Percentiles rank a stretch among this genome's conserved stretches.
These are phyloP conservation scores for Apis cerana DNA, from an alignment of 1,140 invertebrate species.

Conservation along the genomic window DNA sequence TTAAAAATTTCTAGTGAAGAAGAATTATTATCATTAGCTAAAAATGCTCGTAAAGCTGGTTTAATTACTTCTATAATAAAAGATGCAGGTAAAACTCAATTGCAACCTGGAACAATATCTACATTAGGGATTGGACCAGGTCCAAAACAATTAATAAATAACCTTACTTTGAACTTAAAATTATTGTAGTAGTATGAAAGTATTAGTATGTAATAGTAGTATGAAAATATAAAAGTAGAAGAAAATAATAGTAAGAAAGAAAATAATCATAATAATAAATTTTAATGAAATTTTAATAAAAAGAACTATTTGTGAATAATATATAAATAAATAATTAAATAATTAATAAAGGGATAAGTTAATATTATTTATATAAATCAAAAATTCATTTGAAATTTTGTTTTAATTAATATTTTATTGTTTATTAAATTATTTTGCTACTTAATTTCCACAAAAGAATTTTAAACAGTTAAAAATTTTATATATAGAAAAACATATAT, in stretches of 20 bases:
- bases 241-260: not conserved
- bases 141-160: slow-evolving; percentile 83
- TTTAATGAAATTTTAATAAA: not conserved
- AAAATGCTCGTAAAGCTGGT: slow-evolving; percentile 81
- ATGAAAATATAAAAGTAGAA: slow-evolving; percentile 61
- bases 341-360: not conserved
- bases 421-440: not conserved
- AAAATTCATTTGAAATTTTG: not conserved
- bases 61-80: slow-evolving; percentile 85
- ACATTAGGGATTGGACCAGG: slow-evolving; percentile 91
- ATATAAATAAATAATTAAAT: not conserved
- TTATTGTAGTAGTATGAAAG: no score
- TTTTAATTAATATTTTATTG: slow-evolving; percentile 21
- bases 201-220: no score
- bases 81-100: slow-evolving; percentile 91
- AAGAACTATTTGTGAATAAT: not conserved
- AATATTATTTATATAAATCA: not conserved
- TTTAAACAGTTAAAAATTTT: slow-evolving; percentile 24
- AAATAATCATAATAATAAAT: not conserved
- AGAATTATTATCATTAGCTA: slow-evolving; percentile 80
- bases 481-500: slow-evolving; percentile 20
- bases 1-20: slow-evolving; percentile 81
- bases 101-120: slow-evolving; percentile 85
- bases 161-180: slow-evolving; percentile 87
- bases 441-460: not conserved